Conservation (phyloP, 2,113 vertebrate species). For the Fregetta grallaria region DNA sequence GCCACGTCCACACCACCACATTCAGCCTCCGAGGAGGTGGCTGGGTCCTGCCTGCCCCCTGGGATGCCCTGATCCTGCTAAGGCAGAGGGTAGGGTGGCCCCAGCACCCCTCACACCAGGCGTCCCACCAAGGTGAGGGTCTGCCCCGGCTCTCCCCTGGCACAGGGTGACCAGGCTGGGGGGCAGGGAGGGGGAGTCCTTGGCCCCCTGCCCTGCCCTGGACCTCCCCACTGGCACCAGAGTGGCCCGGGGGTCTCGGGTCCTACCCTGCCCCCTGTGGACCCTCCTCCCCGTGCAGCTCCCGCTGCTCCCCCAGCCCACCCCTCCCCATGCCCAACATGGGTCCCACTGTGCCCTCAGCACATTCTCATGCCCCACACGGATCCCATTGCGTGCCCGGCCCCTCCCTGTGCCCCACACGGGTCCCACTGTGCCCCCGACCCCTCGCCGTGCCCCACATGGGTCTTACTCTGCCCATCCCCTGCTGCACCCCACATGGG, state of each 20-base stretch:
- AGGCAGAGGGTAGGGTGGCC: not conserved
- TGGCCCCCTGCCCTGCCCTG: too few relatives aligned
- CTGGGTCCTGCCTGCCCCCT: not conserved
- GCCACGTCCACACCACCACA: not conserved
- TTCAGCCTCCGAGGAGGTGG: not conserved
- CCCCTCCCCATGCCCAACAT: not conserved
- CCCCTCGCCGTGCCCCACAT: not conserved
- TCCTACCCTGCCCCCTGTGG: not conserved
- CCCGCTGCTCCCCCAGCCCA: not conserved
- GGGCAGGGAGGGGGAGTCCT: accelerated
- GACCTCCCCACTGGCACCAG: not conserved
- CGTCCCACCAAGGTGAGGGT: not conserved
- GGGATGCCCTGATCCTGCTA: accelerated
- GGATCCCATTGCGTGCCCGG: too few relatives aligned
- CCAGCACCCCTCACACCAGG: accelerated
- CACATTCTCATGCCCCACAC: not conserved
- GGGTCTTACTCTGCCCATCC: not conserved
- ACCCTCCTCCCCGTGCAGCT: not conserved
- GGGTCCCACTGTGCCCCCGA: not conserved
- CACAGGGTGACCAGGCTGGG: not conserved
- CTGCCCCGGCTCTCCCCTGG: accelerated
- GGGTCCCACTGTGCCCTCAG: not conserved
- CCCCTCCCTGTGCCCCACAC: accelerated
- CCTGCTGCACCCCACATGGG: too few relatives aligned
- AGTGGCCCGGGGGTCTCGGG: accelerated